Base-by-base conservation (phyloP, 2,888 invertebrate genomes). In the Trachelus iudaicus region DNA sequence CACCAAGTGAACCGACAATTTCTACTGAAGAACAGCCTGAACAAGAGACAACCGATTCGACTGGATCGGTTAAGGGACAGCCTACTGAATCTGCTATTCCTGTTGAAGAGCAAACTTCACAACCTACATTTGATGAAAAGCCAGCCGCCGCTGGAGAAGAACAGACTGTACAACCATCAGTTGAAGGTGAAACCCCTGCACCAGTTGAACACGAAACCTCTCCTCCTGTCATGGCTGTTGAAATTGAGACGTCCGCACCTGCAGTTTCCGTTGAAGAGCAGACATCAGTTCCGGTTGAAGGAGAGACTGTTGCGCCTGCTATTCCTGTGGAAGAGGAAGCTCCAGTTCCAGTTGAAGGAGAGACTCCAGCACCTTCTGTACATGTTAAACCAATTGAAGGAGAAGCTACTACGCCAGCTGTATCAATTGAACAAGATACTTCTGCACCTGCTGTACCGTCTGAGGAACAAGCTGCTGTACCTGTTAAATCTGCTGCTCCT, bases 171-270 rank as follows among this genome's bases (percentile, higher is more conserved):
- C 40, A 82, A 80, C 56, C 23, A 34, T 75, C 76, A 68, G 76
- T 82, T 13, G 84, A 85, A 79, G 77, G 80, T 76, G 81, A 77
- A 73, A 9, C 76, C 35, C n/a, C 82, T 35, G 80, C 77, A 78
- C 75, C 81, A 74, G 3, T 77, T 40, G 40, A 40, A 40, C 40
- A 15, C 6, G 40, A 40, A 15, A 40, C 40, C 40, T 40, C 76
- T 75, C 37, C 30, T 31, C 71, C 30, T 71, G 71, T 30, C 71
- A 11, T 71, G 15, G 31, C 71, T 1, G 71, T 71, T 15, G 71
- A 71, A 71, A 33, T 71, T 13, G 13, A 71, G 30, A 71, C 71
- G 13, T 1, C 71, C 30, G 71, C 69, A 34, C 37, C 56, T 15
- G 77, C 76, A 56, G 74, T 73, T 74, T 74, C 77, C 31, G 37